A percentile compares a stretch with the other conserved stretches of the same genome.
These are phyloP conservation scores for Neosilurus hyrtlii DNA, from an alignment of 2,797 vertebrate genomes.

Conservation along the genomic window DNA sequence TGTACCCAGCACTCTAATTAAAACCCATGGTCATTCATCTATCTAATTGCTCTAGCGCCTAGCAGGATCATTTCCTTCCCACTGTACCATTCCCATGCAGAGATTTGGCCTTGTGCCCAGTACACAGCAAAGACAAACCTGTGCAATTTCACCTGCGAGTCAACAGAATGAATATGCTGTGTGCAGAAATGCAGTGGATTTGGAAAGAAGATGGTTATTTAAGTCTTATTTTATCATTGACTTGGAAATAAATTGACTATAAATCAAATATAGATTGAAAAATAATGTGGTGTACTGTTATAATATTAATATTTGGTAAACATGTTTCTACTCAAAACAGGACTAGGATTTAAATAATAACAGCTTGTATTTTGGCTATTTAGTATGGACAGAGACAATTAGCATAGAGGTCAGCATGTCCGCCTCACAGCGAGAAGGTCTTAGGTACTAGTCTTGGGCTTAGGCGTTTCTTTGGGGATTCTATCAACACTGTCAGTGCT, in stretches of 20 bases:
- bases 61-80: constrained; percentile 83
- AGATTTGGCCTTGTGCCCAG: constrained; percentile 70
- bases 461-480: background rate
- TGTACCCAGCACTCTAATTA: constrained; percentile 90
- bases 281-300: background rate
- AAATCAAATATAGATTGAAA: background rate
- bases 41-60: constrained; percentile 90
- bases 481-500: background rate
- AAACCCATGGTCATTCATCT: constrained; percentile 87
- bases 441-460: too few species aligned
- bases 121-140: constrained; percentile 66
- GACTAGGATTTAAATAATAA: background rate
- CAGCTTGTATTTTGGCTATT: background rate
- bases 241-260: background rate
- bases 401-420: too few species aligned
- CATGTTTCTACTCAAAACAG: background rate
- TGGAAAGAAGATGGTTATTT: background rate
- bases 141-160: constrained; percentile 46
- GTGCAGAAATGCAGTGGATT: constrained; percentile 50
- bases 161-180: background rate
- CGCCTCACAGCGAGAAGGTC: too few species aligned
- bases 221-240: background rate
- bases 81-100: constrained; percentile 79
- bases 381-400: background rate
- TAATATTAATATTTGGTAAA: background rate